Evolutionary conservation across 2,888 invertebrate species (phyloP).

Genomic region (Sphaerophoria taeniata): DNA sequence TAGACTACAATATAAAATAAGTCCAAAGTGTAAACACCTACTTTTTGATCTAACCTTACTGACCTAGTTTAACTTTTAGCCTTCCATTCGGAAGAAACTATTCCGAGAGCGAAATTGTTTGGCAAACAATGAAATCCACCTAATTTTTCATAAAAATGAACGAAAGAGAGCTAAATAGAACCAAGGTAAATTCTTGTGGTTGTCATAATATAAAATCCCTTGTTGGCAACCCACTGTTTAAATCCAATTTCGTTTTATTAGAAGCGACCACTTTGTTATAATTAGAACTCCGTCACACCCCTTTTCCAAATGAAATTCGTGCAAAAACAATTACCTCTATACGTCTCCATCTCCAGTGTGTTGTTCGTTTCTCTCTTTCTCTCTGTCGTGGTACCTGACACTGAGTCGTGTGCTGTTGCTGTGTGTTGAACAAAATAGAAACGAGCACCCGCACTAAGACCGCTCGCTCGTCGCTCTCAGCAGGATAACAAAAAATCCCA

Average conservation of each 20-base stretch:
- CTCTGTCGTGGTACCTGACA: too few relatives aligned
- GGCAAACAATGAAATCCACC: conserved; percentile 17
- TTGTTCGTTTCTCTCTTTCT: too few relatives aligned
- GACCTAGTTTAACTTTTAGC: conserved; percentile 26
- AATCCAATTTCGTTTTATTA: conserved; percentile 40
- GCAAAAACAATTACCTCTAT: conserved; percentile 53
- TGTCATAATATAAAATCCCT: conserved; percentile 26
- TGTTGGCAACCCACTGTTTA: conserved; percentile 26
- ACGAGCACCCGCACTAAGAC: conserved; percentile 7
- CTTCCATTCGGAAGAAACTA: conserved; percentile 6
- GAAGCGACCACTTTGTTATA: conserved; percentile 44
- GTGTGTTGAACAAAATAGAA: background rate
- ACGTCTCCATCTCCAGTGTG: background rate
- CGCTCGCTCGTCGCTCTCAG: conserved; percentile 1
- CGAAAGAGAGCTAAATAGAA: background rate
- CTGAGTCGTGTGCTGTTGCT: background rate
- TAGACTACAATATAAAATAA: conserved; percentile 20
- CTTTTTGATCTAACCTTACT: conserved; percentile 15
- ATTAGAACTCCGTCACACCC: conserved; percentile 44
- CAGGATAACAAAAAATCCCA: conserved; percentile 36
- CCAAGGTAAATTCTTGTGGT: conserved; percentile 26
- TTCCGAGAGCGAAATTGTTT: conserved; percentile 21
- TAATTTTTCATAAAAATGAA: background rate
- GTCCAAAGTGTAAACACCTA: conserved; percentile 12
- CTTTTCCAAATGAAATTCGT: conserved; percentile 43